Conservation (phyloP, 1,140 invertebrate species). For the Drosophila sp. region DNA sequence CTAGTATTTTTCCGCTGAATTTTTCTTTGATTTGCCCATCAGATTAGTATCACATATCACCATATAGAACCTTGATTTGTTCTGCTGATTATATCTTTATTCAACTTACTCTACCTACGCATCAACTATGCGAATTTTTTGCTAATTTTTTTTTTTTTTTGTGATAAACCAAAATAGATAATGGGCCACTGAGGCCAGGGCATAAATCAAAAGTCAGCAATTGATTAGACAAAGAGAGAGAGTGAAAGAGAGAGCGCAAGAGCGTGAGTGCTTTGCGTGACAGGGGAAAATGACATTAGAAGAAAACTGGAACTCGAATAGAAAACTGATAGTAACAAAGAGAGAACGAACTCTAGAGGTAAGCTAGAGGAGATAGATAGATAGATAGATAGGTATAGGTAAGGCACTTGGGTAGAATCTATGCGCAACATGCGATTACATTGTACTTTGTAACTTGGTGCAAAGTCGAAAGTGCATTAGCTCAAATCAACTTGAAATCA, state of each 20-base stretch:
- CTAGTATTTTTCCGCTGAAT: not conserved
- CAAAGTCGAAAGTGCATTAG: slow-evolving; percentile 50
- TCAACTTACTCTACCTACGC: not conserved
- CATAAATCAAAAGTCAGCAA: slow-evolving; percentile 52
- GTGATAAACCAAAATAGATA: slow-evolving; percentile 49
- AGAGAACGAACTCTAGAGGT: not conserved
- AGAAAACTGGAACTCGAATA: slow-evolving; percentile 22
- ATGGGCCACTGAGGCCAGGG: slow-evolving; percentile 21
- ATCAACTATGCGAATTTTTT: not conserved
- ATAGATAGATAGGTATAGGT: not conserved
- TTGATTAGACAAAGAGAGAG: slow-evolving; percentile 23
- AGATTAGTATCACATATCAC: not conserved
- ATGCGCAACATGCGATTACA: slow-evolving; percentile 36
- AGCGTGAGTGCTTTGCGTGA: slow-evolving; percentile 11
- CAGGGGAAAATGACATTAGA: slow-evolving; percentile 16
- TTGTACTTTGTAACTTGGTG: slow-evolving; percentile 46
- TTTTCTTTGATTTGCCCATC: not conserved
- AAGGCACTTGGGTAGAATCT: slow-evolving; percentile 1
- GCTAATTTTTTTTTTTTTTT: not conserved
- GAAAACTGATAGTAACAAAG: slow-evolving; percentile 28
- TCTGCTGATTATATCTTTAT: slow-evolving; percentile 8
- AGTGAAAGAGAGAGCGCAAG: slow-evolving; percentile 3
- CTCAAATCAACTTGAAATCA: slow-evolving; percentile 16
- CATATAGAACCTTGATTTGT: slow-evolving; percentile 8
- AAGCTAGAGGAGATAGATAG: not conserved